Evolutionary conservation across 2,888 invertebrate genomes (phyloP).

Genomic region (Zaprionus bogoriensis): DNA sequence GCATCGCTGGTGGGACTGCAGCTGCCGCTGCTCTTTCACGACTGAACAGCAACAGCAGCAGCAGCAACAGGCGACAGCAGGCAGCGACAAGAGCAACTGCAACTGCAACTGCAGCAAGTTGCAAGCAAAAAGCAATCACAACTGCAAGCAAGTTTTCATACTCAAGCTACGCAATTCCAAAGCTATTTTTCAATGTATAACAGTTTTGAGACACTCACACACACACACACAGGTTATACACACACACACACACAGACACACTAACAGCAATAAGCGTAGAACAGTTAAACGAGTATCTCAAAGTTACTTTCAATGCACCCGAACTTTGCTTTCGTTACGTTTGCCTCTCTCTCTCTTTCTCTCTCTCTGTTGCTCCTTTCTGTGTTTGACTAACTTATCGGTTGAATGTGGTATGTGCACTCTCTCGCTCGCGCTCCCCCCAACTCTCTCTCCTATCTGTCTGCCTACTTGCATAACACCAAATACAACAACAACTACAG

Average conservation of each 20-base stretch:
- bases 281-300: constrained; percentile 22
- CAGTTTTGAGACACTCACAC: constrained; percentile 63
- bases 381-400: constrained; percentile 19
- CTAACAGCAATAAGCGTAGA: constrained; percentile 52
- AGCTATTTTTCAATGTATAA: constrained; percentile 73
- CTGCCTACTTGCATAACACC: constrained; percentile 29
- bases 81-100: constrained; percentile 30
- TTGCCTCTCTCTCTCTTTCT: neutral
- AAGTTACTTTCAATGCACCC: constrained; percentile 54
- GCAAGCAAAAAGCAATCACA: constrained; percentile 37
- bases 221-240: constrained; percentile 25
- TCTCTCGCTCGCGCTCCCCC: neutral
- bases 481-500: constrained; percentile 12
- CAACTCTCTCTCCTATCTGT: neutral
- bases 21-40: constrained; percentile 81
- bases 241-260: constrained; percentile 31
- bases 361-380: constrained; percentile 5
- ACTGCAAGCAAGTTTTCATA: constrained; percentile 58
- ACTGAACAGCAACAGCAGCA: constrained; percentile 38
- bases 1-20: constrained; percentile 80
- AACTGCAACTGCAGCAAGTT: constrained; percentile 11
- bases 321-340: constrained; percentile 27
- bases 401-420: constrained; percentile 26
- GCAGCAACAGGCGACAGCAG: neutral
- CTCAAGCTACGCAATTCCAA: constrained; percentile 66